Evolutionary conservation across 2,888 invertebrate genomes (phyloP).

Genomic region (Myopa tessellatipennis): DNA sequence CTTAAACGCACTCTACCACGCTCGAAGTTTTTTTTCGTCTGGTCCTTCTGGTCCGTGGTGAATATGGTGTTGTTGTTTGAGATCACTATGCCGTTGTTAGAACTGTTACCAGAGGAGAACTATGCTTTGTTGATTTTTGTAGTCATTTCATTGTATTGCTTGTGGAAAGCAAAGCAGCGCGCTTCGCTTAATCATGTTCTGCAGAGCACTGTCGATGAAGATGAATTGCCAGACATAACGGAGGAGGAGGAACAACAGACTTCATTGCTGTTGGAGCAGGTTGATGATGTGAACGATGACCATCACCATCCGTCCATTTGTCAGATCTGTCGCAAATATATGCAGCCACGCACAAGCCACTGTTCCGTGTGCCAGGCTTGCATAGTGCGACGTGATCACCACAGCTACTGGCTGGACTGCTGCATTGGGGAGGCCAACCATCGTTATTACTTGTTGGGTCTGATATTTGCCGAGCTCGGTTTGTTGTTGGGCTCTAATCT

Average conservation of each 20-base stretch:
- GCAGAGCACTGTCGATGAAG: constrained; percentile 56
- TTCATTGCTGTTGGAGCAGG: constrained; percentile 57
- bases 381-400: constrained; percentile 81
- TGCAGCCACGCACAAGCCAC: constrained; percentile 78
- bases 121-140: constrained; percentile 68
- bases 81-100: constrained; percentile 77
- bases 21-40: constrained; percentile 81
- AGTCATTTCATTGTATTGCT: constrained; percentile 55
- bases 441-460: constrained; percentile 77
- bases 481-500: constrained; percentile 82
- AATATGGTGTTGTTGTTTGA: constrained; percentile 79
- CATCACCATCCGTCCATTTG: constrained; percentile 69
- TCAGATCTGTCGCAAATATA: constrained; percentile 72
- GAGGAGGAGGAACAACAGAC: constrained; percentile 59
- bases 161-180: constrained; percentile 57
- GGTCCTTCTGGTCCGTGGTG: constrained; percentile 77
- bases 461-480: constrained; percentile 75
- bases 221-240: constrained; percentile 61
- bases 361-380: constrained; percentile 87
- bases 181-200: constrained; percentile 63
- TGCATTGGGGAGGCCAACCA: constrained; percentile 87
- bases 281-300: constrained; percentile 46
- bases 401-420: constrained; percentile 87
- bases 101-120: constrained; percentile 78
- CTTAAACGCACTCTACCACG: constrained; percentile 63